Conservation (phyloP, 2,888 invertebrate genomes). For the Drosophila macrothrix region DNA sequence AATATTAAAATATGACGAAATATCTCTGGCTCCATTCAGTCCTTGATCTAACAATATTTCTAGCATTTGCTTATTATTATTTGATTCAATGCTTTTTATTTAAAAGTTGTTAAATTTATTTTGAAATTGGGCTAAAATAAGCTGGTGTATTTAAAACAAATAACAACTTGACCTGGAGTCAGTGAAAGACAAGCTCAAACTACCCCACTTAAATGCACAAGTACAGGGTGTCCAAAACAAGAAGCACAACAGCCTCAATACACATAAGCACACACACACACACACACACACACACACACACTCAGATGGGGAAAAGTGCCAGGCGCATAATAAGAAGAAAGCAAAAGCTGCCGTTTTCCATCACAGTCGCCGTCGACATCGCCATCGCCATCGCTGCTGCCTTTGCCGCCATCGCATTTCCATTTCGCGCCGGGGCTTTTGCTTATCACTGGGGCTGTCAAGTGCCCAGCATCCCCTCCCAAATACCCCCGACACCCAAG, state of each 20-base stretch:
- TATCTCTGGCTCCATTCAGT: not conserved
- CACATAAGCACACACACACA: slow-evolving; percentile 25
- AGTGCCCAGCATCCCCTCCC: slow-evolving; percentile 63
- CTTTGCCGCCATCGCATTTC: slow-evolving; percentile 60
- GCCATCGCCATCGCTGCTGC: slow-evolving; percentile 9
- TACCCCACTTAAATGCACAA: not conserved
- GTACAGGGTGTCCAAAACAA: slow-evolving; percentile 44
- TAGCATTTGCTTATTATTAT: not conserved
- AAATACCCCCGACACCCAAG: not conserved
- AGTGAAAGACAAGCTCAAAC: not conserved
- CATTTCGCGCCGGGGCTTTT: slow-evolving; percentile 73
- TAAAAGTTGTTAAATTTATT: not conserved
- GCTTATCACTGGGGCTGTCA: slow-evolving; percentile 77
- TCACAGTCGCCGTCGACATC: slow-evolving; percentile 20
- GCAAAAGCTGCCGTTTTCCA: slow-evolving; percentile 42
- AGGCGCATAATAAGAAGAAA: slow-evolving; percentile 72
- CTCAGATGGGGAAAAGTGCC: slow-evolving; percentile 27
- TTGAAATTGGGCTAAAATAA: not conserved
- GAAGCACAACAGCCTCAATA: slow-evolving; percentile 35
- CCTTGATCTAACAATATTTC: not conserved
- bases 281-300: slow-evolving; percentile 15
- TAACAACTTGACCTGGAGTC: not conserved
- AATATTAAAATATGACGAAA: not conserved
- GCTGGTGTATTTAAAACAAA: not conserved
- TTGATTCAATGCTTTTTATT: not conserved